A percentile compares a stretch with the other conserved stretches of the same genome.
These are phyloP conservation scores for Myotis planiceps DNA, from an alignment of 2,797 vertebrate species.

Conservation along the genomic window DNA sequence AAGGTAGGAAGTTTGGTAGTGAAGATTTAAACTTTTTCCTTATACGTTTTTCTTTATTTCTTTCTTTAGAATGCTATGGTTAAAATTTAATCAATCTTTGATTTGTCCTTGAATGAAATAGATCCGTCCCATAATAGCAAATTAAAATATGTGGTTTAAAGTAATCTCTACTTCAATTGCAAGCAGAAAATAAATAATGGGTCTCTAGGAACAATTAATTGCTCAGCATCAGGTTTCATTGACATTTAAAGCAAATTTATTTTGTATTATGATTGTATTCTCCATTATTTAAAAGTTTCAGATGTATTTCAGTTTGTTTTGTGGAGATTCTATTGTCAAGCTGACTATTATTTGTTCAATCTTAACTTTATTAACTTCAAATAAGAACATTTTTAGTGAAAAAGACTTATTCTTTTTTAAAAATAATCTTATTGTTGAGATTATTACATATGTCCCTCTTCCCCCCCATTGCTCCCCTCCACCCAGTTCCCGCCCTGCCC, in stretches of 20 bases:
- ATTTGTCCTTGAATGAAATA: not conserved
- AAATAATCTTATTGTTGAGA: too few species aligned
- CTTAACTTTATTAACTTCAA: not conserved
- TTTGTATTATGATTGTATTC: slow-evolving; percentile 8
- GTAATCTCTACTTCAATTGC: not conserved
- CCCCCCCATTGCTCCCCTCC: too few species aligned
- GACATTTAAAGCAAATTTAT: slow-evolving; percentile 20
- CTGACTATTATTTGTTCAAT: slow-evolving; percentile 31
- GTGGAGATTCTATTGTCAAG: not conserved
- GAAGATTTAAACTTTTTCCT: slow-evolving; percentile 8
- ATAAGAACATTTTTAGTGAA: not conserved
- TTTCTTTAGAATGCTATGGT: not conserved
- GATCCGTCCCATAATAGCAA: not conserved
- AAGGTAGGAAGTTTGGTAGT: not conserved
- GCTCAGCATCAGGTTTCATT: not conserved
- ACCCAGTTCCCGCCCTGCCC: too few species aligned
- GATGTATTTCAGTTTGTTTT: slow-evolving; percentile 4
- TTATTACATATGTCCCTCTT: too few species aligned
- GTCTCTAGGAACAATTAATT: slow-evolving; percentile 17
- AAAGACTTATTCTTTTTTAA: not conserved
- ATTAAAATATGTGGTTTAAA: slow-evolving; percentile 35
- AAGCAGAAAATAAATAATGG: slow-evolving; percentile 38
- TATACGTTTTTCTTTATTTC: not conserved
- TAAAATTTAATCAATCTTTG: slow-evolving; percentile 39
- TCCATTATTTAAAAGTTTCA: slow-evolving; percentile 28